Conservation (phyloP, 2,797 vertebrate genomes). For the Leucoraja ocellata region DNA sequence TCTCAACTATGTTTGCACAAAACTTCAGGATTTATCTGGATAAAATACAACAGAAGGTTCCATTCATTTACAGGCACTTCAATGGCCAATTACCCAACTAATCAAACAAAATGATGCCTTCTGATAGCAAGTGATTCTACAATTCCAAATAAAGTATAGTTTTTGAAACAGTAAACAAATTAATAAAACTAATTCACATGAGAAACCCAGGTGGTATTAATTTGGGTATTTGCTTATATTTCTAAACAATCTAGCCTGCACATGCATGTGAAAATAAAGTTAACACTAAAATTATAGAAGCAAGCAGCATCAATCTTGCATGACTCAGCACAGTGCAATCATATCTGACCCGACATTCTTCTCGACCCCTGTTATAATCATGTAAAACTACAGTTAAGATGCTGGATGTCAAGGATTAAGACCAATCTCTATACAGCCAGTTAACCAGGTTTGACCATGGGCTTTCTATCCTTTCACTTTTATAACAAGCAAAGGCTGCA, state of each 20-base stretch:
- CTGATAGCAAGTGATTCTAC: neutral
- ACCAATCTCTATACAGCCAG: neutral
- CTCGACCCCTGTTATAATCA: neutral
- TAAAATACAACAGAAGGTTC: slow-evolving; percentile 26
- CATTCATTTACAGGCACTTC: neutral
- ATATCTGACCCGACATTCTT: neutral
- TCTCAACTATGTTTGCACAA: neutral
- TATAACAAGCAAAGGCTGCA: neutral
- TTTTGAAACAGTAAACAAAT: neutral
- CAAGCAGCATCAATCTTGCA: neutral
- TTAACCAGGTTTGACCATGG: neutral
- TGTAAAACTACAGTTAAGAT: neutral
- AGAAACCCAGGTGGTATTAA: neutral
- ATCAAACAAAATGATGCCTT: neutral
- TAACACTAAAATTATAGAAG: neutral
- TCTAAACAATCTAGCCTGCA: neutral
- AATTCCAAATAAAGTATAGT: neutral
- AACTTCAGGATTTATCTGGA: neutral
- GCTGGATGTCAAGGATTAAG: neutral
- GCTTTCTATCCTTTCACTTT: neutral
- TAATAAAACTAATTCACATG: neutral
- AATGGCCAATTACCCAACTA: neutral
- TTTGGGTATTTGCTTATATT: neutral
- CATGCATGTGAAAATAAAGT: neutral
- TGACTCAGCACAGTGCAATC: neutral